Evolutionary conservation across 2,797 vertebrate species (phyloP).

Genomic region (Linurgus olivaceus): DNA sequence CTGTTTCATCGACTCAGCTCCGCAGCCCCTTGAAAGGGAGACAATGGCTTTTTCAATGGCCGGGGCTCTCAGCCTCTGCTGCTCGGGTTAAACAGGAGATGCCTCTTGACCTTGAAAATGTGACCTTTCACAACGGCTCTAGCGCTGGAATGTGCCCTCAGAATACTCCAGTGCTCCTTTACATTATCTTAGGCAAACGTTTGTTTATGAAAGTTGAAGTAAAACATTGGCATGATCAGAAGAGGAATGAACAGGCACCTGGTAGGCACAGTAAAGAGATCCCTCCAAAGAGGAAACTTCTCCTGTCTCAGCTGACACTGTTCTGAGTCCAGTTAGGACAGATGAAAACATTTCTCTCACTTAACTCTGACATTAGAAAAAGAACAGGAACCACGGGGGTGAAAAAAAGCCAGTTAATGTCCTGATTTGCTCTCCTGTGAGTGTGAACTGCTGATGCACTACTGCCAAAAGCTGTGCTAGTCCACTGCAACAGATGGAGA

Average conservation of each 20-base stretch:
- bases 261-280: background rate
- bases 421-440: background rate
- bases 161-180: background rate
- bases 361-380: background rate
- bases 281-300: background rate
- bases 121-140: background rate
- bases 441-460: background rate
- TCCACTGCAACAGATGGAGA: background rate
- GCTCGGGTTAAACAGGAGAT: background rate
- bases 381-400: background rate
- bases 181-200: constrained; percentile 29
- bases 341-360: background rate
- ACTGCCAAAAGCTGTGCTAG: background rate
- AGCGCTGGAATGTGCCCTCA: background rate
- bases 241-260: background rate
- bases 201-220: constrained; percentile 39
- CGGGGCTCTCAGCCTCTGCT: background rate
- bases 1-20: constrained; percentile 34
- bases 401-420: background rate
- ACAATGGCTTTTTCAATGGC: background rate
- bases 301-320: background rate
- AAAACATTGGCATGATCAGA: constrained; percentile 30
- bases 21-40: background rate
- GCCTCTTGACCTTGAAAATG: background rate
- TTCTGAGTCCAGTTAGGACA: background rate